These are phyloP conservation scores for Oostethus manadensis DNA, from an alignment of 2,113 vertebrate species.

Conservation along the genomic window DNA sequence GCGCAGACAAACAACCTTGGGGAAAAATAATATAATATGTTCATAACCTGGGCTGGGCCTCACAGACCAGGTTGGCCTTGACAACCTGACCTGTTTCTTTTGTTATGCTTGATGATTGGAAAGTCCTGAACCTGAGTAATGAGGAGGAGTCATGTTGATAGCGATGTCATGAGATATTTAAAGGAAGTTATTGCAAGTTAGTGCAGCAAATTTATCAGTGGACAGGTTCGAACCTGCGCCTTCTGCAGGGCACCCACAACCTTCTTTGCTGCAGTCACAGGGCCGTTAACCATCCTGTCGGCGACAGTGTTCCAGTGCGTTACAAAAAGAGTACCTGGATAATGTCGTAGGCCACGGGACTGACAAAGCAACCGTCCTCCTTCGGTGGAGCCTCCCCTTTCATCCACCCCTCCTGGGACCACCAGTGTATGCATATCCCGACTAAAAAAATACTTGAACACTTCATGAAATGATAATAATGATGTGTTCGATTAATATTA, in stretches of 20 bases:
- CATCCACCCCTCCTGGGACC: conserved; percentile 68
- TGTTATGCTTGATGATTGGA: conserved; percentile 73
- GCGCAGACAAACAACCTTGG: no score
- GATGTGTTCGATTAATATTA: no score
- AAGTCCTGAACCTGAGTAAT: conserved; percentile 64
- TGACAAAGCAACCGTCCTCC: conserved; percentile 72
- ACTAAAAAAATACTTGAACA: no score
- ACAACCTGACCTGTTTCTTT: conserved; percentile 63
- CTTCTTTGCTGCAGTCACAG: conserved; percentile 53
- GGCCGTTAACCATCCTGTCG: conserved; percentile 45
- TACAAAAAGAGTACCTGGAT: conserved; percentile 75
- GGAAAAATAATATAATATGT: no score
- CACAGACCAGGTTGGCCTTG: conserved; percentile 78
- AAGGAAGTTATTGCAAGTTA: conserved; percentile 62
- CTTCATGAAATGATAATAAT: no score
- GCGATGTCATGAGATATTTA: neutral
- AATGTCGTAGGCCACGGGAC: conserved; percentile 77
- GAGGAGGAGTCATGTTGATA: no score
- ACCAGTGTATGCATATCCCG: no score
- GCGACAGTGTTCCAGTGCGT: no score
- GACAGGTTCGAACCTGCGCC: conserved; percentile 50
- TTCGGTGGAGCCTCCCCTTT: conserved; percentile 62
- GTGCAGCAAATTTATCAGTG: conserved; percentile 63
- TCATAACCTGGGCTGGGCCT: conserved; percentile 74
- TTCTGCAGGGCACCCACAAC: conserved; percentile 34